Evolutionary conservation across 2,888 invertebrate genomes (phyloP).

Genomic region (Diplazon laetatorius): DNA sequence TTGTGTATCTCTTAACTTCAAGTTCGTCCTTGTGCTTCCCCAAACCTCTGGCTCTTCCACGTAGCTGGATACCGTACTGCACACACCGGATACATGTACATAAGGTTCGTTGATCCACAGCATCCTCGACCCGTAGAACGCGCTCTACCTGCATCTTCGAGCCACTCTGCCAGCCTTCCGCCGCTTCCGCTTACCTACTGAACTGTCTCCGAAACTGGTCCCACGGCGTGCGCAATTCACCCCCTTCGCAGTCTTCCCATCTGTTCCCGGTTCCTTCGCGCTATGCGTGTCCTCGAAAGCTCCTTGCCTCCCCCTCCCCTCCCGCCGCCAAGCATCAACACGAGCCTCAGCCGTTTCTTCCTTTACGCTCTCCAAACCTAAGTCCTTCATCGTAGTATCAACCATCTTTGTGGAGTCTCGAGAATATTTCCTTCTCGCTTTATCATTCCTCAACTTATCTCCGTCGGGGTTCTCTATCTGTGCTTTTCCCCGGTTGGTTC

Average conservation of each 20-base stretch:
- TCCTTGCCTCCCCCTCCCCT: no score
- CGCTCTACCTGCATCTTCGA: constrained; percentile 31
- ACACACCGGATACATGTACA: background rate
- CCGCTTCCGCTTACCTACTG: constrained; percentile 5
- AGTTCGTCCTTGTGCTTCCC: background rate
- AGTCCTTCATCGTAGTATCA: constrained; percentile 4
- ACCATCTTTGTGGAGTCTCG: constrained; percentile 2
- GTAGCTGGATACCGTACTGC: background rate
- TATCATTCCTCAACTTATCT: constrained; percentile 14
- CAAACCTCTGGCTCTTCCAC: background rate
- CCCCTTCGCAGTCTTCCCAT: background rate
- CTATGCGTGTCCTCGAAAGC: background rate
- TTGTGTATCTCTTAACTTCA: background rate
- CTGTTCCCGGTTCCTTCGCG: background rate
- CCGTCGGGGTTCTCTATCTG: constrained; percentile 13
- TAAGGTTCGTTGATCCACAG: constrained; percentile 30
- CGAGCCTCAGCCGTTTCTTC: constrained; percentile 4
- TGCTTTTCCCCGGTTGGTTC: constrained; percentile 33
- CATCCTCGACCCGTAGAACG: constrained; percentile 3
- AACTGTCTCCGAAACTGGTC: background rate
- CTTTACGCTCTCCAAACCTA: background rate
- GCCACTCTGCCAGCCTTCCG: constrained; percentile 1
- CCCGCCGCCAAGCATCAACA: no score
- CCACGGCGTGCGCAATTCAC: background rate
- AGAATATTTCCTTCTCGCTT: constrained; percentile 32